Evolutionary conservation across 2,113 vertebrate species (phyloP), one percentile per base, ranked within the genome.

Genomic region (Labrus mixtus): DNA sequence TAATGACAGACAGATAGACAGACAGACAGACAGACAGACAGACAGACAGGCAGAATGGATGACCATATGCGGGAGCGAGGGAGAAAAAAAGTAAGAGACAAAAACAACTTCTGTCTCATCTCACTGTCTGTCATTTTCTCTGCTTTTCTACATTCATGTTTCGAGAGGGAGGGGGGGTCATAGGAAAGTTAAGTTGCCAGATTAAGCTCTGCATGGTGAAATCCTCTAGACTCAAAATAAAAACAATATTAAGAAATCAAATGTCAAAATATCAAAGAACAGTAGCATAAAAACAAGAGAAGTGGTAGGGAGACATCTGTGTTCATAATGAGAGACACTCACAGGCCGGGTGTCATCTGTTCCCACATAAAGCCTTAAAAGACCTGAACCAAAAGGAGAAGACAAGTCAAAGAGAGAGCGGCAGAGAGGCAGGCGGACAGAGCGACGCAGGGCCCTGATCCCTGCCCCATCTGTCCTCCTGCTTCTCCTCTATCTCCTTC

Each of bases 1-100:
- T 94, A 94, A 94, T 93, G 89, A 95, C 91, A 93, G 94, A 93
- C 89, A 83, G 91, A 90, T 77, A 86, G 86, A 89, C 89, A 83
- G 91, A 90, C 76, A 87, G 86, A 89, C 64, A 90, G 91, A 88
- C 89, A 88, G 90, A 87, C 88, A 91, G 89, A 87, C 29, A 33
- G 29, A 33, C 29, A 33, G 29, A 33, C 29, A 33, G 90, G 87
- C 88, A 91, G 89, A 87, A 86, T 78, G 90, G 91, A 90, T 89
- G 93, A 93, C 86, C 90, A 93, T 87, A 91, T 93, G 89, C 72
- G 59, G 88, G 78, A 84, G 78, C 54, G 63, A 82, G 88, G 63
- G 86, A 81, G 82, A 81, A 85, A 51, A 48, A 89, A 37, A 72
- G 85, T 82, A 89, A 84, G 79, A 87, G 84, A 90, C 88, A 86